Evolutionary conservation across 2,888 invertebrate genomes (phyloP), one percentile per base, ranked within the genome.

Genomic region (Eilema griseolum): DNA sequence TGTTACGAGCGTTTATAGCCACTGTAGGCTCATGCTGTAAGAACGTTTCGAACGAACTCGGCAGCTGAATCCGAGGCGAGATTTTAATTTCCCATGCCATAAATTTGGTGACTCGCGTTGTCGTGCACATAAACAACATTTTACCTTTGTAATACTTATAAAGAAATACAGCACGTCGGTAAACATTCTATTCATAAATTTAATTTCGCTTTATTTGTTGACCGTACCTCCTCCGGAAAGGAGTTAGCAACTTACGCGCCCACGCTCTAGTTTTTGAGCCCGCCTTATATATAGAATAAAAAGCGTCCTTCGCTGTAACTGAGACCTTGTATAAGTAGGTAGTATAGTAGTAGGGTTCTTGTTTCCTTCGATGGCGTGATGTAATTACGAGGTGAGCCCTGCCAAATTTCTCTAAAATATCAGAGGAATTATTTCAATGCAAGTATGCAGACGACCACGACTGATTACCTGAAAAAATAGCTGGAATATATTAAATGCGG

Each of bases 241-340:
- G 52, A 52, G 52, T 52, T 52, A n/a, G n/a, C 52, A n/a, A 52
- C n/a, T 52, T 52, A 46, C 52, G 52, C 52, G 8, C 8, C n/a
- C n/a, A 52, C 52, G 52, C 52, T 52, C 52, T n/a, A 52, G 52
- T 52, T 52, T 46, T 52, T 52, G 52, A n/a, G 10, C 52, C 1
- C n/a, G n/a, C n/a, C n/a, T 52, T 52, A n/a, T 52, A 52, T 52
- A 52, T 52, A 52, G 52, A 7, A n/a, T 52, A 52, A 52, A 52
- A 52, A 52, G 20, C n/a, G n/a, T n/a, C n/a, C n/a, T 52, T 52
- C 52, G 10, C 46, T 46, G 52, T 52, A 46, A 52, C 52, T 52
- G 52, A 52, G 52, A 52, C 52, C 52, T 52, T 52, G 52, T 46
- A 46, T 20, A 46, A 46, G 20, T 46, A 5, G n/a, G n/a, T n/a